Conservation (phyloP, 2,888 invertebrate genomes). For the Apocheima hispidaria region DNA sequence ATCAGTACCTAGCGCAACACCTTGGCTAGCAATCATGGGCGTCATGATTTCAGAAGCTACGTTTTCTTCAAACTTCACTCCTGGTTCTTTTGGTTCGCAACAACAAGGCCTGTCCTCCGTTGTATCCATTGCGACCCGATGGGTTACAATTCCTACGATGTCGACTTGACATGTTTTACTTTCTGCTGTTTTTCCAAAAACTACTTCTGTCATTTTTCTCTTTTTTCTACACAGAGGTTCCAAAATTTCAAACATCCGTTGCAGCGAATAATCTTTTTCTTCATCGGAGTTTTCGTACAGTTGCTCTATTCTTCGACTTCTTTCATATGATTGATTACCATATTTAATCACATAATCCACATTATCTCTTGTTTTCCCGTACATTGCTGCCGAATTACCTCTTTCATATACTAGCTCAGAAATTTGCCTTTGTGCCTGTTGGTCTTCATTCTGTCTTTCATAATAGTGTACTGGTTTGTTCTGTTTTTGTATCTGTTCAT, state of each 20-base stretch:
- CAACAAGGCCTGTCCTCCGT: constrained; percentile 63
- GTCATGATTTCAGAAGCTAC: constrained; percentile 54
- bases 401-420: neutral
- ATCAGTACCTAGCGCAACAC: constrained; percentile 46
- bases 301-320: neutral
- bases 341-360: neutral
- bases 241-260: constrained; percentile 2
- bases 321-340: neutral
- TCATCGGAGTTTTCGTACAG: neutral
- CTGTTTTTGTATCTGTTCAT: neutral
- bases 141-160: neutral
- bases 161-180: constrained; percentile 25
- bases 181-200: constrained; percentile 14
- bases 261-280: neutral
- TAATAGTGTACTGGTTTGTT: neutral
- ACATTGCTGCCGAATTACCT: neutral
- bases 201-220: neutral
- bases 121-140: constrained; percentile 53
- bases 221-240: neutral
- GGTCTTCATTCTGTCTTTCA: neutral
- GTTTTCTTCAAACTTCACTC: constrained; percentile 19
- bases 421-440: neutral
- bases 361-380: neutral
- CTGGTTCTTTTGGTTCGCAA: constrained; percentile 40
- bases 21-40: constrained; percentile 55